Evolutionary conservation across 2,113 vertebrate species (phyloP), one percentile per base, ranked within the genome.

Genomic region (human (Homo sapiens)): DNA sequence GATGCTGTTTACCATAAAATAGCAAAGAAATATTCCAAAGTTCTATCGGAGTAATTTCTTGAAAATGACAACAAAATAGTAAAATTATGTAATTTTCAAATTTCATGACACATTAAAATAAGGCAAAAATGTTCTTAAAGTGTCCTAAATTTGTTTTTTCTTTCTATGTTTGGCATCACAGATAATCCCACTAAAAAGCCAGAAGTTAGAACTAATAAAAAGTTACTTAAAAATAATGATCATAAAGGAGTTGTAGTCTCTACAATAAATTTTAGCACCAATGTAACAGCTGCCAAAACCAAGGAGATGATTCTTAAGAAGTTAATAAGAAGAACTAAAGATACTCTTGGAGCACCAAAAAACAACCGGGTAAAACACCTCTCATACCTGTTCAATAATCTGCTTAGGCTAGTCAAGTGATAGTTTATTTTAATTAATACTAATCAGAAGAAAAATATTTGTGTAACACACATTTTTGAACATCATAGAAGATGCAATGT

Each of bases 231-330:
- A 92, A 43, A 70, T 40, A 61, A n/a, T 23, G 57, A 25, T n/a
- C 52, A 61, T 43, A 97, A 90, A 83, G 85, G 93, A 38, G 78
- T 98, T 89, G 52, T 93, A 30, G 84, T 96, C 22, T 97, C 97
- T 40, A 89, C 86, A 14, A 82, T 99, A 73, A 98, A 98, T 64
- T 97, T 98, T 61, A 96, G 93, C 72, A 94, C 96, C 25, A 97
- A 64, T 52, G 98, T 75, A 1, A 98, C 92, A 48, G 89, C 98
- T 32, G 61, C 98, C 43, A 96, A 96, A 96, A 79, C 97, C 50
- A 98, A 98, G 93, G 96, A 97, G 66, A 88, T 98, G 96, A 97
- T 99, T 91, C 91, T 98, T 50, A 97, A 97, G 66, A 98, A 98
- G 48, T 89, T 99, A 83, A 43, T 97, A 48, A 93, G 97, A 92